phyloP scores from a whole-genome alignment of 2,888 invertebrate species.

The Andrena trimmerana region DNA sequence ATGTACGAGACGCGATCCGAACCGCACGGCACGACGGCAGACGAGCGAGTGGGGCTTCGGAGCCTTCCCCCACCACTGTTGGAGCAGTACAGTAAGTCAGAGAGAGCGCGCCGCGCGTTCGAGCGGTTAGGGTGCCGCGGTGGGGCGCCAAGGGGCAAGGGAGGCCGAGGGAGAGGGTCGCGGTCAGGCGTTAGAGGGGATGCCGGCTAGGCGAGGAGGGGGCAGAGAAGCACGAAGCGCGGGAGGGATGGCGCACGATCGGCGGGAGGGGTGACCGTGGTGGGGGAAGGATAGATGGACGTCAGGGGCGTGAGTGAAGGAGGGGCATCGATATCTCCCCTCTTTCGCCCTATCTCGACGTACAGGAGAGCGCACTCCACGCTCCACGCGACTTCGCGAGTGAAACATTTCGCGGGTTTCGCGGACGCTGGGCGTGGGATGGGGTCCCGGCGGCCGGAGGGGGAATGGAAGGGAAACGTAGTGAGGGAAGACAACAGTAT shows the following conservation, averaged over 20 bases:
- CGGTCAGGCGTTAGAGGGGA: conserved; percentile 52
- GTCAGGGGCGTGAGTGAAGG: conserved; percentile 78
- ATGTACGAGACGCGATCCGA: conserved; percentile 70
- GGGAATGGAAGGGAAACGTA: conserved; percentile 67
- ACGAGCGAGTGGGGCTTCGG: conserved; percentile 83
- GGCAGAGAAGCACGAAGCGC: conserved; percentile 44
- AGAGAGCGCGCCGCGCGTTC: conserved; percentile 48
- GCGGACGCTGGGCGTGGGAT: conserved; percentile 72
- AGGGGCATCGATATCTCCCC: conserved; percentile 72
- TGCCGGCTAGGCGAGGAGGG: conserved; percentile 48
- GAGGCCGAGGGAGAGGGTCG: conserved; percentile 26
- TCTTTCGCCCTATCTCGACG: conserved; percentile 58
- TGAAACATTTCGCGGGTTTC: conserved; percentile 84
- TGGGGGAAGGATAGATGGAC: conserved; percentile 72
- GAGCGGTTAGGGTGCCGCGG: conserved; percentile 42
- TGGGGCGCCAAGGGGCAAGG: conserved; percentile 19
- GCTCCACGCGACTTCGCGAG: conserved; percentile 77
- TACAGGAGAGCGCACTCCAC: conserved; percentile 64
- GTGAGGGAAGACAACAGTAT: conserved; percentile 81
- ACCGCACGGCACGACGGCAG: conserved; percentile 82
- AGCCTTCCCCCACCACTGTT: conserved; percentile 77
- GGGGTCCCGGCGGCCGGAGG: conserved; percentile 49
- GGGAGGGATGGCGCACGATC: conserved; percentile 62
- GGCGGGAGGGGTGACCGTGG: conserved; percentile 40
- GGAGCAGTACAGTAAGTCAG: conserved; percentile 50